These are phyloP conservation scores for Arothron firmamentum DNA, from an alignment of 2,113 vertebrate species.

Conservation along the genomic window DNA sequence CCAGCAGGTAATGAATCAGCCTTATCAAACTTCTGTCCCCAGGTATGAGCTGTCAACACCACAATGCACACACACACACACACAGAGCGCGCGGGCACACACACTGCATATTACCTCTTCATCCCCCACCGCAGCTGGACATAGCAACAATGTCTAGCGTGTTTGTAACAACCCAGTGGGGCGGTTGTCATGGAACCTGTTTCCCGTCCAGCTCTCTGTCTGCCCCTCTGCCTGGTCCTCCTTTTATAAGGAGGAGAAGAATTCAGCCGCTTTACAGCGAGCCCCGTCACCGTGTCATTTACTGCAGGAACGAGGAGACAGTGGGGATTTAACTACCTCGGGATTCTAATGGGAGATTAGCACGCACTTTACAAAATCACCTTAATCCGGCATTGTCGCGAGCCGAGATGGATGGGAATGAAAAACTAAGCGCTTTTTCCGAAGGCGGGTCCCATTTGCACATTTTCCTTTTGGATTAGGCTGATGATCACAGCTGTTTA, in stretches of 20 bases:
- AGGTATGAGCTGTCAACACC: slow-evolving; percentile 56
- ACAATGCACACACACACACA: slow-evolving; percentile 12
- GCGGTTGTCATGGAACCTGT: slow-evolving; percentile 13
- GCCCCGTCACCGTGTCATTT: slow-evolving; percentile 46
- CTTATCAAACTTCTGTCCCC: slow-evolving; percentile 53
- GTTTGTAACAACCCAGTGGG: slow-evolving; percentile 12
- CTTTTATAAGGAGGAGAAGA: slow-evolving; percentile 23
- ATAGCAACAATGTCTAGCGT: slow-evolving; percentile 20
- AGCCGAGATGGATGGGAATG: slow-evolving; percentile 18
- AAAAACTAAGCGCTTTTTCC: slow-evolving; percentile 39
- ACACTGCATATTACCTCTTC: slow-evolving; percentile 16
- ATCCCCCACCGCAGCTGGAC: slow-evolving; percentile 17
- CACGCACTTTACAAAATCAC: slow-evolving; percentile 50
- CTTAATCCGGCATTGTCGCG: slow-evolving; percentile 42
- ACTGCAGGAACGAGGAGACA: slow-evolving; percentile 40
- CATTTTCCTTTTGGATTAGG: slow-evolving; percentile 7
- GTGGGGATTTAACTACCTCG: slow-evolving; percentile 49
- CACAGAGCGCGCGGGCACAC: no score
- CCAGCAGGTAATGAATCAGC: slow-evolving; percentile 60
- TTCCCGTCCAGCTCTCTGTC: slow-evolving; percentile 9
- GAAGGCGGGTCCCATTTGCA: not conserved
- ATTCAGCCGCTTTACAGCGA: slow-evolving; percentile 54
- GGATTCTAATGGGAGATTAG: slow-evolving; percentile 52
- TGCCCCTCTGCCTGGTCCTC: slow-evolving; percentile 11
- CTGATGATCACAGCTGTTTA: not conserved